Conservation (phyloP, 2,113 vertebrate species). For the Mormyrus iriodes region DNA sequence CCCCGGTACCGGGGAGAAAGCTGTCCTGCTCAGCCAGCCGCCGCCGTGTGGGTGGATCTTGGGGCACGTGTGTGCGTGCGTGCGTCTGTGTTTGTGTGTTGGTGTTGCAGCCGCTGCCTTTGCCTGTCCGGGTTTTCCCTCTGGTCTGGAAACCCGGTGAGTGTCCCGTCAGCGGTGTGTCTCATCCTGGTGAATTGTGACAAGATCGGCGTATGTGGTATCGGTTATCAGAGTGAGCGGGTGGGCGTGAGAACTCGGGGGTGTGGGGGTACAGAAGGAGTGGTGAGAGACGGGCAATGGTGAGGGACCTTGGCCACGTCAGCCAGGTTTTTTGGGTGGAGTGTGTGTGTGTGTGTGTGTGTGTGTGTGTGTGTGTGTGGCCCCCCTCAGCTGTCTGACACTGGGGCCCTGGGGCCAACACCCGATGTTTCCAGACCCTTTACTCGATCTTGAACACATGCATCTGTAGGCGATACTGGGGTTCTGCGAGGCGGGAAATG, state of each 20-base stretch:
- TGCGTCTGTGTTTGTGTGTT: constrained; percentile 9
- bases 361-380: constrained; percentile 26
- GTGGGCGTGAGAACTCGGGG: neutral
- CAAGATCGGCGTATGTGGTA: neutral
- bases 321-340: neutral
- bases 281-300: neutral
- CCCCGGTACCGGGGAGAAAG: neutral
- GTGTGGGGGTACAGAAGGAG: neutral
- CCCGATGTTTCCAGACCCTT: constrained; percentile 42
- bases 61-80: neutral
- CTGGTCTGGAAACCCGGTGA: neutral
- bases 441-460: neutral
- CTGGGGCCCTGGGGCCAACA: constrained; percentile 46
- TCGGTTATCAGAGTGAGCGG: neutral
- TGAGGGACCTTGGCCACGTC: neutral
- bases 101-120: neutral
- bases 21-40: neutral
- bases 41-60: neutral
- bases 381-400: neutral
- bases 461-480: constrained; percentile 11
- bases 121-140: neutral
- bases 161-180: neutral
- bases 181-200: neutral
- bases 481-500: neutral
- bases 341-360: constrained; percentile 35